phyloP scores from a whole-genome alignment of 1,140 invertebrate genomes.

The Drosophila parabipectinata region DNA sequence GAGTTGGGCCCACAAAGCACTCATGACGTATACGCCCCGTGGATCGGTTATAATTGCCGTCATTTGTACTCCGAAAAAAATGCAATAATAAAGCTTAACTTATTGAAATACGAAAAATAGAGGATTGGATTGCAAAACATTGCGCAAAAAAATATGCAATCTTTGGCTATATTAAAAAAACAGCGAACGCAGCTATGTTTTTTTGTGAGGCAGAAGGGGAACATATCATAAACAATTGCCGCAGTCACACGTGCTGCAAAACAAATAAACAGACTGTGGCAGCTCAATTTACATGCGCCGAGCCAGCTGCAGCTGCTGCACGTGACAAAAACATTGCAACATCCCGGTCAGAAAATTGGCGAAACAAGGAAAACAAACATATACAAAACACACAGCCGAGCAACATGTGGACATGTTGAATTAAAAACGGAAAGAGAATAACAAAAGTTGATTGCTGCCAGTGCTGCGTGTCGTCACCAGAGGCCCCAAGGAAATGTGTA shows the following conservation, averaged over 20 bases:
- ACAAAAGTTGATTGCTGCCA: conserved; percentile 26
- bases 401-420: conserved; percentile 42
- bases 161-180: conserved; percentile 20
- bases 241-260: conserved; percentile 63
- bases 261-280: conserved; percentile 69
- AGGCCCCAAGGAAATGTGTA: conserved; percentile 20
- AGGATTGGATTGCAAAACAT: not conserved
- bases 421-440: conserved; percentile 37
- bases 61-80: conserved; percentile 29
- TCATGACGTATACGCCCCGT: conserved; percentile 22
- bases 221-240: conserved; percentile 57
- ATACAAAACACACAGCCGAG: conserved; percentile 17
- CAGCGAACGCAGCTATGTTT: conserved; percentile 15
- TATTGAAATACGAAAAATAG: conserved; percentile 3
- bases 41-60: conserved; percentile 17
- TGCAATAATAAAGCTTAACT: not conserved
- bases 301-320: conserved; percentile 56
- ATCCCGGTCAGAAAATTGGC: conserved; percentile 27
- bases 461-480: conserved; percentile 7
- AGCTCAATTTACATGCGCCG: conserved; percentile 64
- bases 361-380: conserved; percentile 25
- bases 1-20: not conserved
- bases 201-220: not conserved
- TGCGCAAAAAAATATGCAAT: not conserved
- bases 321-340: conserved; percentile 71